Base-by-base conservation (phyloP, 2,888 invertebrate genomes). In the Macropis europaea region DNA sequence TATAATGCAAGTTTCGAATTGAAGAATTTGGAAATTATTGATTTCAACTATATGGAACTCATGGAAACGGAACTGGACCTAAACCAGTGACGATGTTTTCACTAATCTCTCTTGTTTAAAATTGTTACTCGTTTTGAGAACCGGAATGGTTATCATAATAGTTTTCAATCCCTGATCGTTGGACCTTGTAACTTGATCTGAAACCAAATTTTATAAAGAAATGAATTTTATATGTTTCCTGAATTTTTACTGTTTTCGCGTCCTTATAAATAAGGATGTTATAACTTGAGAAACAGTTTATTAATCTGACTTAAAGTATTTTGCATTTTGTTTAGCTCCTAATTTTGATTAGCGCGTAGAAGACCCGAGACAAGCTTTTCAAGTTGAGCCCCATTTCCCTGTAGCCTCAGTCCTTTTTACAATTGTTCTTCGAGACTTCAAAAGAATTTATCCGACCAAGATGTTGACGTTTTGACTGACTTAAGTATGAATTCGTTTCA, bases 301-400 rank as follows among this genome's bases (percentile, higher is more conserved):
- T 1, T 19, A 15, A 1, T 0, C 50, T 17, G 24, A 52, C 43
- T 36, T 15, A 40, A 30, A 62, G 3, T 13, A 42, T 54, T 34
- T 45, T 19, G 26, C 22, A 52, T 62, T 28, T n/a, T 52, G 28
- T 54, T 53, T 50, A 70, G 40, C 30, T n/a, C 13, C 68, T 45
- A 57, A 69, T 7, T 69, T 69, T 57, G 50, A 43, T 69, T 69
- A 69, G 36, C 9, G 6, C 5, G 22, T 52, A 50, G 56, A 17
- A 57, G 24, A 34, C 36, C 30, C 13, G 30, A 50, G 38, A 68
- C 57, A 45, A 59, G 57, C 36, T 45, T 60, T 34, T 17, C 45
- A 48, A 54, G 60, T 56, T 60, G 60, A 40, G 15, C 56, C 56
- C 60, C 22, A 64, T 56, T 69, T 45, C 40, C 32, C 47, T 28